These are phyloP conservation scores for Smutsia gigantea DNA, from an alignment of 2,797 vertebrate species.

Conservation along the genomic window DNA sequence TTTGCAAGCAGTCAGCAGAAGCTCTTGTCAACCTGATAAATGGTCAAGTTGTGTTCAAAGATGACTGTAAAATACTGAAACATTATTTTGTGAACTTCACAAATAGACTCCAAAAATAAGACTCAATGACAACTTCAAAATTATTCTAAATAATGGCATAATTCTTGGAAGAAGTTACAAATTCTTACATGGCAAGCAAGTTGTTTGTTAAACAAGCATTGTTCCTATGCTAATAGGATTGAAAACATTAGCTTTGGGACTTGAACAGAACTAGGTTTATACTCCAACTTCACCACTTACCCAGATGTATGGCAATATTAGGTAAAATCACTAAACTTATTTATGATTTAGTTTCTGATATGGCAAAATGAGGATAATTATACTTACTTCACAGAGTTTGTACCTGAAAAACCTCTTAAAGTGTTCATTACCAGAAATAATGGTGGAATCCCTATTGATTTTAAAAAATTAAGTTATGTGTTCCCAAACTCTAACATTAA, in stretches of 20 bases:
- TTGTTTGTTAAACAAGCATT: neutral
- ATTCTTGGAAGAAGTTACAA: neutral
- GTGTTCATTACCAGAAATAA: conserved; percentile 19
- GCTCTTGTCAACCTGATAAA: neutral
- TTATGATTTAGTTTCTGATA: neutral
- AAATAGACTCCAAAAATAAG: neutral
- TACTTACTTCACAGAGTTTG: neutral
- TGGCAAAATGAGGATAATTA: conserved; percentile 5
- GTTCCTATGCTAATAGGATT: neutral
- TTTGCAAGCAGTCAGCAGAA: neutral
- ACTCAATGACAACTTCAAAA: neutral
- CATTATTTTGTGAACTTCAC: neutral
- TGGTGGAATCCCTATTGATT: neutral
- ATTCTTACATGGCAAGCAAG: neutral
- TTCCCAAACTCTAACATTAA: neutral
- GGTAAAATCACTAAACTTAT: neutral
- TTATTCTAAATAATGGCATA: neutral
- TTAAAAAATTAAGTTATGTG: neutral
- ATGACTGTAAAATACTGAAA: neutral
- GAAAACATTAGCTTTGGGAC: neutral
- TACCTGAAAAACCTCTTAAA: neutral
- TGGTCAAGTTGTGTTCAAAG: neutral
- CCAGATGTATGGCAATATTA: neutral
- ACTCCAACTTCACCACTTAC: neutral
- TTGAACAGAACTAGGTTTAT: neutral